phyloP scores from a whole-genome alignment of 2,888 invertebrate genomes.

The Drosophila nr. perissopoda region DNA sequence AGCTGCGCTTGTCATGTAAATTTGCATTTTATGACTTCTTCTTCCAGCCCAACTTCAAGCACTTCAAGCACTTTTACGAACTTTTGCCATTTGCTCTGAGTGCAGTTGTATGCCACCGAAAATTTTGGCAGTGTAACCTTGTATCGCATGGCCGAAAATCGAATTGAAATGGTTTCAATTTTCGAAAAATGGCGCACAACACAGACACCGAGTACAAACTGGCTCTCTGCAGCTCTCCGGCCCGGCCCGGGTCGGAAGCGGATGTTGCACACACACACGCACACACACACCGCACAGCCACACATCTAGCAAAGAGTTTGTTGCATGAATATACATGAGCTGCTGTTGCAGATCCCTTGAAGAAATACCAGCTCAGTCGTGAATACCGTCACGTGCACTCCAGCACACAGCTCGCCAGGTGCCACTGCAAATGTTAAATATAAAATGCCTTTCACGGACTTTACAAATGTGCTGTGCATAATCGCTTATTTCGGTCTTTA shows the following conservation, averaged over 20 bases:
- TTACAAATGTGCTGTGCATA: slow-evolving; percentile 66
- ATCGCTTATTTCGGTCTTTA: slow-evolving; percentile 37
- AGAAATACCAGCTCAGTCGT: slow-evolving; percentile 45
- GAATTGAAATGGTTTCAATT: slow-evolving; percentile 77
- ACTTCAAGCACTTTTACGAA: slow-evolving; percentile 37
- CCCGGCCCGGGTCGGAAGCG: slow-evolving; percentile 43
- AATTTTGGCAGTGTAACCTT: slow-evolving; percentile 25
- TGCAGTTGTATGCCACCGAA: slow-evolving; percentile 19
- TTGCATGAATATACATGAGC: slow-evolving; percentile 55
- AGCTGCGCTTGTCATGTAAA: slow-evolving; percentile 62
- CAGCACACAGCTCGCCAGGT: slow-evolving; percentile 29
- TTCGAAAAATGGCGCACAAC: slow-evolving; percentile 62
- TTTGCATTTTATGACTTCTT: slow-evolving; percentile 57
- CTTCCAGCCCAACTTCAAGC: slow-evolving; percentile 11
- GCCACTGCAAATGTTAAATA: slow-evolving; percentile 52
- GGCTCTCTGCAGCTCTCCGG: slow-evolving; percentile 15
- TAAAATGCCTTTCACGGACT: slow-evolving; percentile 35
- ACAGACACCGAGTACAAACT: slow-evolving; percentile 15
- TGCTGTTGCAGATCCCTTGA: slow-evolving; percentile 48
- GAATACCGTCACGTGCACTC: slow-evolving; percentile 32
- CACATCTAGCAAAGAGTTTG: background rate
- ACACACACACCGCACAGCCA: background rate
- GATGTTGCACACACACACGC: slow-evolving; percentile 43
- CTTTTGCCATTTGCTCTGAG: slow-evolving; percentile 45
- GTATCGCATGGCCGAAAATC: slow-evolving; percentile 51